Evolutionary conservation across 2,113 vertebrate genomes (phyloP).

Genomic region (Amblyornis subalaris): DNA sequence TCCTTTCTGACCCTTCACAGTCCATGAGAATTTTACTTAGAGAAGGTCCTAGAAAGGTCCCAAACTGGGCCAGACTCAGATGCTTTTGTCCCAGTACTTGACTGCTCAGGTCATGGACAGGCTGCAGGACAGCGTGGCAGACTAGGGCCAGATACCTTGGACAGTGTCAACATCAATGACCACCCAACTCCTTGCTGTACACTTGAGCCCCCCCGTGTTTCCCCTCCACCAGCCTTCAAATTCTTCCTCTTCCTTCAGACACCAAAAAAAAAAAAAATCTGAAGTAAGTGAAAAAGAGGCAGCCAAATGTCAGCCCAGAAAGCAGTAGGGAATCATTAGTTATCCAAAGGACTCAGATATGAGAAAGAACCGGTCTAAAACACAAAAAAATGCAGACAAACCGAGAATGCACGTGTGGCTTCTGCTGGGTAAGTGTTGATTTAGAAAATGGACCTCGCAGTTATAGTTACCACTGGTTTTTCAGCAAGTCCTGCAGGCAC

Average conservation of each 20-base stretch:
- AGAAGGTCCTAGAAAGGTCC: not conserved
- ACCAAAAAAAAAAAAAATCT: not conserved
- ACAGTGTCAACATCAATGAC: not conserved
- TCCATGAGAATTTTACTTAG: not conserved
- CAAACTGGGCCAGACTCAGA: not conserved
- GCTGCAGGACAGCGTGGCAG: not conserved
- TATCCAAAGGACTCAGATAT: not conserved
- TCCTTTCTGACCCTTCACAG: not conserved
- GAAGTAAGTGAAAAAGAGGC: not conserved
- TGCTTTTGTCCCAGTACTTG: not conserved
- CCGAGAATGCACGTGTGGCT: not conserved
- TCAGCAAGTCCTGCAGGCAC: not conserved
- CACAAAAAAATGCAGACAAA: not conserved
- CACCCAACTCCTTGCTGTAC: not conserved
- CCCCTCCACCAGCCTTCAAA: not conserved
- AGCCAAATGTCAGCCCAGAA: not conserved
- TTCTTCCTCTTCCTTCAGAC: not conserved
- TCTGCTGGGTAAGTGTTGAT: not conserved
- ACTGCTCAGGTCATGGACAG: not conserved
- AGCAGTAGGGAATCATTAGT: not conserved
- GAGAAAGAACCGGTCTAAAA: not conserved
- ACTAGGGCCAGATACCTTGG: fast-evolving
- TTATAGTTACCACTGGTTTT: not conserved
- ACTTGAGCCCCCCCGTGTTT: not conserved
- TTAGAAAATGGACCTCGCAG: not conserved